These are phyloP conservation scores for Edolisoma coerulescens DNA, from an alignment of 2,113 vertebrate genomes.

Conservation along the genomic window DNA sequence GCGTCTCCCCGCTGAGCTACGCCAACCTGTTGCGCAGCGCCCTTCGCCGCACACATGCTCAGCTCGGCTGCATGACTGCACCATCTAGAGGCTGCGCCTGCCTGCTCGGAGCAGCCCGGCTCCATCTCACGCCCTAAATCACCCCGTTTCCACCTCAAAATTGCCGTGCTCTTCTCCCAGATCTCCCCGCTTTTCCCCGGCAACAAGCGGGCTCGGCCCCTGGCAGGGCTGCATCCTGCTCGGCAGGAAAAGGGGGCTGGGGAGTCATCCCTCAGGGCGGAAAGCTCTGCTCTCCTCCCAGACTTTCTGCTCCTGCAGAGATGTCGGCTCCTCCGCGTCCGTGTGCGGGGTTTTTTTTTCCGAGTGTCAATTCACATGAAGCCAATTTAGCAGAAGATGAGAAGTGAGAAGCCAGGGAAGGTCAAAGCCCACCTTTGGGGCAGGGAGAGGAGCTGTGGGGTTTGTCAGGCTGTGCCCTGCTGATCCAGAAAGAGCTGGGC, in stretches of 20 bases:
- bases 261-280: not conserved
- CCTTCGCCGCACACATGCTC: conserved; percentile 24
- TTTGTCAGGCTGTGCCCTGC: not conserved
- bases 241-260: not conserved
- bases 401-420: not conserved
- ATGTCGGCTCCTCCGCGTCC: accelerated
- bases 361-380: not conserved
- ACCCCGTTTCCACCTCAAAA: accelerated
- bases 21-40: conserved; percentile 60
- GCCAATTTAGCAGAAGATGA: not conserved
- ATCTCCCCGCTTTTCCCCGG: not conserved
- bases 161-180: not conserved
- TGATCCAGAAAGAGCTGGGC: not conserved
- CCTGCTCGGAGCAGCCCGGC: not conserved
- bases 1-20: not conserved
- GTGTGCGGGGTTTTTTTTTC: not conserved
- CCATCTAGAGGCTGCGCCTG: conserved; percentile 53
- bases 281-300: not conserved
- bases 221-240: not conserved
- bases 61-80: conserved; percentile 41
- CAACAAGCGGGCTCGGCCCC: not conserved
- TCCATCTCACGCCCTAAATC: not conserved
- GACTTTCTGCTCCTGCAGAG: not conserved
- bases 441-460: not conserved
- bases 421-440: not conserved